These are phyloP conservation scores for Sesamia nonagrioides DNA, from an alignment of 1,140 invertebrate genomes.

Conservation along the genomic window DNA sequence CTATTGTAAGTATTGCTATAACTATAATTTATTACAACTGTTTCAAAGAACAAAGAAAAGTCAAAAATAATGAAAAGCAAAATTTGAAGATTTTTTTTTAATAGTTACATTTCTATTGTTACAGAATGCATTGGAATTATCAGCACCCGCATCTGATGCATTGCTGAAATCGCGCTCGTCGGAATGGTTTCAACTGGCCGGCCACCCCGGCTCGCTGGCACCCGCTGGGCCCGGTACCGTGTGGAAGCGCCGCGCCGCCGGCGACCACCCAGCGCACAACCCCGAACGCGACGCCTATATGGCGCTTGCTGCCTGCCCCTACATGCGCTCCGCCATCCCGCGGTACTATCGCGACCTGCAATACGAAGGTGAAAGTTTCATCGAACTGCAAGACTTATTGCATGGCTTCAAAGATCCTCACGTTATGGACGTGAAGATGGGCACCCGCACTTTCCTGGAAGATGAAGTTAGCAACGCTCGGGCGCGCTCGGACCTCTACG, in stretches of 20 bases:
- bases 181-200: conserved; percentile 97
- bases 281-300: conserved; percentile 94
- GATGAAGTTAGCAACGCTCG: conserved; percentile 96
- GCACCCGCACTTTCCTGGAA: conserved; percentile 97
- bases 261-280: conserved; percentile 91
- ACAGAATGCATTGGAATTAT: conserved; percentile 97
- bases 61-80: too few relatives aligned
- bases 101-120: conserved; percentile 80
- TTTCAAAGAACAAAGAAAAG: too few relatives aligned
- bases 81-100: conserved; percentile 7
- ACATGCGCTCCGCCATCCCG: conserved; percentile 93
- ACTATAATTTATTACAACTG: too few relatives aligned
- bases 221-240: conserved; percentile 97
- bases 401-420: conserved; percentile 95
- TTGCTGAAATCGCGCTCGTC: conserved; percentile 91
- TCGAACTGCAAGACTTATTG: conserved; percentile 96
- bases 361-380: conserved; percentile 95
- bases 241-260: conserved; percentile 94
- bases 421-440: conserved; percentile 98
- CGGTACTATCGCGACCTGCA: conserved; percentile 95
- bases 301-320: conserved; percentile 92
- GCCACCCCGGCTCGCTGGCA: conserved; percentile 97
- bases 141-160: conserved; percentile 96
- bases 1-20: conserved; percentile 81
- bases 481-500: conserved; percentile 93